phyloP scores from a whole-genome alignment of 2,113 vertebrate species.

The Platysternon megacephalum region DNA sequence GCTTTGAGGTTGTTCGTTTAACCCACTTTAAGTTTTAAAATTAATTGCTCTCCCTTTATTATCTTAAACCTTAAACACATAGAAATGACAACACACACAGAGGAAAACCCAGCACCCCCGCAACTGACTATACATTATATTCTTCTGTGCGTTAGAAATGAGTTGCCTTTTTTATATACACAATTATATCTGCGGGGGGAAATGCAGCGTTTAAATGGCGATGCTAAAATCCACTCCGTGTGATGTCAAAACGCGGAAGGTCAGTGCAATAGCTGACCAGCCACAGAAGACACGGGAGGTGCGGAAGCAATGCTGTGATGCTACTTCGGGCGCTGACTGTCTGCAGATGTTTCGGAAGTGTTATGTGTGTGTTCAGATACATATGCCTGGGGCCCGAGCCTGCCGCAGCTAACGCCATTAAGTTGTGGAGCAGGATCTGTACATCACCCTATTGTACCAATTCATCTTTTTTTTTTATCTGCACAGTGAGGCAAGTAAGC shows the following conservation, averaged over 20 bases:
- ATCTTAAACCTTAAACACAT: not conserved
- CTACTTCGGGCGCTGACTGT: not conserved
- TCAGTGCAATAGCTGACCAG: not conserved
- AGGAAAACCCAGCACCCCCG: not conserved
- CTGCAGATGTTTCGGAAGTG: not conserved
- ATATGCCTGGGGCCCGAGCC: not conserved
- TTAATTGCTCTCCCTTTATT: too few species aligned
- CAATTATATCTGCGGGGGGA: not conserved
- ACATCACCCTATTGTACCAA: not conserved
- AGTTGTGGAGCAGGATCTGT: not conserved
- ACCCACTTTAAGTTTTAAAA: not conserved
- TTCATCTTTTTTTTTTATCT: too few species aligned
- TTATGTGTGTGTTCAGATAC: not conserved
- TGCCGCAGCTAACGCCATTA: too few species aligned
- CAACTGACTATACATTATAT: not conserved
- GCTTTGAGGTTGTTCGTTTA: not conserved
- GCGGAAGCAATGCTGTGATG: not conserved
- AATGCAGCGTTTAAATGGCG: not conserved
- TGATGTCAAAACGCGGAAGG: too few species aligned
- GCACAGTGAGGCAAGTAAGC: not conserved
- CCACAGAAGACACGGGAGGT: not conserved
- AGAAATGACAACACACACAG: not conserved
- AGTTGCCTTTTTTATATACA: not conserved
- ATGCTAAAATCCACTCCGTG: not conserved
- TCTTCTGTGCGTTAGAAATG: not conserved